Evolutionary conservation across 2,888 invertebrate genomes (phyloP).

Genomic region (Rosalia funebris): DNA sequence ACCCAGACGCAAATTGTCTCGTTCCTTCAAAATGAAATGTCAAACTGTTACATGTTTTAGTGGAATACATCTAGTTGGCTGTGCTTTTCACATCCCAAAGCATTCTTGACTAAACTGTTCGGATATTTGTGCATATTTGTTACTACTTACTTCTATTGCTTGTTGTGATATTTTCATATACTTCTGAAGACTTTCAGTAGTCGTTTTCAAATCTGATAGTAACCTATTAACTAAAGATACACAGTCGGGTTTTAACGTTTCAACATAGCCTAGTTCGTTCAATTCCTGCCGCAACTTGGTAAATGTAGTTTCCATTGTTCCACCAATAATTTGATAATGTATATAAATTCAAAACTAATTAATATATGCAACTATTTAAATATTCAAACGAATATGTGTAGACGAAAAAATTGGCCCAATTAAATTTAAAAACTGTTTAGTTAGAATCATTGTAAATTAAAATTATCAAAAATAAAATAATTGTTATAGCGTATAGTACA

Average conservation of each 20-base stretch:
- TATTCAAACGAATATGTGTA: neutral
- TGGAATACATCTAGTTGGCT: slow-evolving; percentile 6
- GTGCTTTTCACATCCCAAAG: neutral
- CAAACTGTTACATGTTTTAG: neutral
- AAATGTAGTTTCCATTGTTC: slow-evolving; percentile 57
- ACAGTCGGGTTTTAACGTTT: slow-evolving; percentile 78
- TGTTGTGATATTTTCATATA: slow-evolving; percentile 81
- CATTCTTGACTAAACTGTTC: slow-evolving; percentile 12
- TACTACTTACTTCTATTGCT: slow-evolving; percentile 69
- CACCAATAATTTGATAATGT: too few relatives aligned
- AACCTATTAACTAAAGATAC: slow-evolving; percentile 83
- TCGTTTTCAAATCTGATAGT: slow-evolving; percentile 84
- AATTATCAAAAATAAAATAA: too few relatives aligned
- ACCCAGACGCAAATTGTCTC: slow-evolving; percentile 74
- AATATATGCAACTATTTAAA: neutral
- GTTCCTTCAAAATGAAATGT: slow-evolving; percentile 68
- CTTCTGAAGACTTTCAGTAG: slow-evolving; percentile 87
- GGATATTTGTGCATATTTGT: neutral
- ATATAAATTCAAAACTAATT: neutral
- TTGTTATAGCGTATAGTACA: too few relatives aligned
- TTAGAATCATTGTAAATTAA: too few relatives aligned
- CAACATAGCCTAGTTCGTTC: slow-evolving; percentile 84
- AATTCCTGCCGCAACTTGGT: slow-evolving; percentile 72
- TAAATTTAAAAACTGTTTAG: too few relatives aligned
- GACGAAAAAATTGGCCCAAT: too few relatives aligned